Evolutionary conservation across 2,113 vertebrate species (phyloP).

Genomic region (Microcebus tavaratra): DNA sequence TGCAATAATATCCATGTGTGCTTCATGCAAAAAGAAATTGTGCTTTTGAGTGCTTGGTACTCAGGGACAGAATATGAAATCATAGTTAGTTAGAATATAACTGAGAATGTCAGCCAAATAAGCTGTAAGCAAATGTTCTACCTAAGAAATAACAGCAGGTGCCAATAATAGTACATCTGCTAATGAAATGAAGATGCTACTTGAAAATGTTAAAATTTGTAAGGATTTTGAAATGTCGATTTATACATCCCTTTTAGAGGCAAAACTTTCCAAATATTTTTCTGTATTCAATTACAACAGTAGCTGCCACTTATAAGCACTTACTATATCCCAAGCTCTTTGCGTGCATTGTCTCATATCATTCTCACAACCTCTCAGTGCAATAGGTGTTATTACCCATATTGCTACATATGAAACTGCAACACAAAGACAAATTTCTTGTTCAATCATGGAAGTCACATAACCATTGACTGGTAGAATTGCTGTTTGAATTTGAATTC

Average conservation of each 20-base stretch:
- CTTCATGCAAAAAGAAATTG: neutral
- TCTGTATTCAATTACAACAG: neutral
- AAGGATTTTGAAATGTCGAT: constrained; percentile 48
- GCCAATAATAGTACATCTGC: constrained; percentile 43
- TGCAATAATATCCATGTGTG: neutral
- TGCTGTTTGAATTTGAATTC: neutral
- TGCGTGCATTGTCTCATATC: fast-evolving
- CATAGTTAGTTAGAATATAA: neutral
- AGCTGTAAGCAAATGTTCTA: constrained; percentile 42
- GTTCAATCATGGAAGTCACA: neutral
- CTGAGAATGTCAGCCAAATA: constrained; percentile 57
- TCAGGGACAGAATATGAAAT: constrained; percentile 34
- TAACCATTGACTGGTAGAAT: neutral
- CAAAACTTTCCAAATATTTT: neutral
- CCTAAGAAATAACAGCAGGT: constrained; percentile 33
- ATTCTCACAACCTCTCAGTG: neutral
- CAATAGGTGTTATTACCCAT: neutral
- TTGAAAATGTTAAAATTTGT: constrained; percentile 36
- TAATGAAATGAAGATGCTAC: constrained; percentile 43
- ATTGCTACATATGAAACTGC: neutral
- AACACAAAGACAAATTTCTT: neutral
- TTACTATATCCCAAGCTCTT: neutral
- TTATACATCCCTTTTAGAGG: neutral
- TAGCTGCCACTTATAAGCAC: neutral
- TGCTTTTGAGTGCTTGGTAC: constrained; percentile 22